These are phyloP conservation scores for Xanthorhoe designata DNA, from an alignment of 2,888 invertebrate species.

Conservation along the genomic window DNA sequence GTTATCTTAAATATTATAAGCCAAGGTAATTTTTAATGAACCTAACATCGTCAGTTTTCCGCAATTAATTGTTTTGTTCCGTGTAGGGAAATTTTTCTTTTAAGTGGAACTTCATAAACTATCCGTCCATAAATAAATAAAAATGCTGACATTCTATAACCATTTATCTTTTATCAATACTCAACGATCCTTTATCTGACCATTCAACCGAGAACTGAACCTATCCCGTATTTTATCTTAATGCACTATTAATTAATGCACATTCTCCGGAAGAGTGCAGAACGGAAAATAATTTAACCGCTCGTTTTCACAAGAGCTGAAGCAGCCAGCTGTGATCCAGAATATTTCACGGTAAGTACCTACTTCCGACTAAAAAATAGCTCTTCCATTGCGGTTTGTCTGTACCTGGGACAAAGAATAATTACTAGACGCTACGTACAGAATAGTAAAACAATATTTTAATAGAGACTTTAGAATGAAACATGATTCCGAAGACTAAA, in stretches of 20 bases:
- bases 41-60: no score
- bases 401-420: neutral
- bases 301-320: constrained; percentile 22
- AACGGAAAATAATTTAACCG: constrained; percentile 26
- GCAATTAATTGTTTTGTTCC: no score
- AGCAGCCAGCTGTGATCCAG: constrained; percentile 19
- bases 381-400: neutral
- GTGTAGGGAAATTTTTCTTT: no score
- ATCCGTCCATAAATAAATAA: no score
- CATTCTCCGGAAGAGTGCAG: constrained; percentile 6
- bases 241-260: constrained; percentile 26
- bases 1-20: no score
- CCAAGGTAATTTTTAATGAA: no score
- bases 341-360: constrained; percentile 24
- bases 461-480: no score
- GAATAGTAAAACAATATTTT: no score
- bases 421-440: neutral
- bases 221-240: constrained; percentile 8
- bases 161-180: neutral
- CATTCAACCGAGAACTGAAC: neutral
- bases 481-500: no score
- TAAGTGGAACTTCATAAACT: no score
- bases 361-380: constrained; percentile 19
- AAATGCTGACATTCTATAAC: no score
- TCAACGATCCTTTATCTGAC: neutral